phyloP scores from a whole-genome alignment of 2,797 vertebrate genomes.

The Anableps anableps region DNA sequence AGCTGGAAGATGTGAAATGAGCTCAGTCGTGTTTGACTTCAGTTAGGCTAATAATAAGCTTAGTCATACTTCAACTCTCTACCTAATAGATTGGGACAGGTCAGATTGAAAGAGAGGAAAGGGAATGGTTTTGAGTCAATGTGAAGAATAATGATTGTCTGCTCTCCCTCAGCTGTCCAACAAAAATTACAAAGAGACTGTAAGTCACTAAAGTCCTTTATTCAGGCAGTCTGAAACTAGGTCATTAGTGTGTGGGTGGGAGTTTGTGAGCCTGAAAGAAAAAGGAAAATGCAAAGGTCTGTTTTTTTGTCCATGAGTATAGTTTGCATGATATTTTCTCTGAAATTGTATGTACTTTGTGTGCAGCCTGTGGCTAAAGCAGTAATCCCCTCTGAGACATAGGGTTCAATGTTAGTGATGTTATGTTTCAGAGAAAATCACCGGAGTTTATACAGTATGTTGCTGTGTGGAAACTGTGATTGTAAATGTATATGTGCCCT shows the following conservation, averaged over 20 bases:
- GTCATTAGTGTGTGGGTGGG: conserved; percentile 40
- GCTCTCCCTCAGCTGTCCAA: conserved; percentile 49
- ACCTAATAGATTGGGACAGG: conserved; percentile 11
- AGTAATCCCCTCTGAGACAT: conserved; percentile 3
- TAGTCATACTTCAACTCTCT: conserved; percentile 26
- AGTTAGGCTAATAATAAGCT: conserved; percentile 43
- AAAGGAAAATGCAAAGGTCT: conserved; percentile 1
- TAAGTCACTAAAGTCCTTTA: conserved; percentile 64
- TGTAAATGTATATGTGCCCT: conserved; percentile 21
- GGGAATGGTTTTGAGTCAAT: conserved; percentile 17
- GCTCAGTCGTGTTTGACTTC: conserved; percentile 42
- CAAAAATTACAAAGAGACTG: conserved; percentile 53
- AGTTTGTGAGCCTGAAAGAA: conserved; percentile 9
- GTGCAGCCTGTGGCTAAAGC: conserved; percentile 15
- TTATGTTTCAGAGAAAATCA: conserved; percentile 7
- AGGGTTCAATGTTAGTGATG: conserved; percentile 3
- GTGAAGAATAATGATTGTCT: conserved; percentile 47
- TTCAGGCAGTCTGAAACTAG: conserved; percentile 68
- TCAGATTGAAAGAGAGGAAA: conserved; percentile 28
- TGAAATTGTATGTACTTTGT: neutral
- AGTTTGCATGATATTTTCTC: neutral
- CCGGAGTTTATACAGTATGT: neutral
- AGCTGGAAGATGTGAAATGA: conserved; percentile 29
- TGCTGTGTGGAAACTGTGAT: conserved; percentile 9
- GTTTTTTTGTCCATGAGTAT: conserved; percentile 1